Conservation (phyloP, 2,797 vertebrate species). For the Onychomys leucogaster region DNA sequence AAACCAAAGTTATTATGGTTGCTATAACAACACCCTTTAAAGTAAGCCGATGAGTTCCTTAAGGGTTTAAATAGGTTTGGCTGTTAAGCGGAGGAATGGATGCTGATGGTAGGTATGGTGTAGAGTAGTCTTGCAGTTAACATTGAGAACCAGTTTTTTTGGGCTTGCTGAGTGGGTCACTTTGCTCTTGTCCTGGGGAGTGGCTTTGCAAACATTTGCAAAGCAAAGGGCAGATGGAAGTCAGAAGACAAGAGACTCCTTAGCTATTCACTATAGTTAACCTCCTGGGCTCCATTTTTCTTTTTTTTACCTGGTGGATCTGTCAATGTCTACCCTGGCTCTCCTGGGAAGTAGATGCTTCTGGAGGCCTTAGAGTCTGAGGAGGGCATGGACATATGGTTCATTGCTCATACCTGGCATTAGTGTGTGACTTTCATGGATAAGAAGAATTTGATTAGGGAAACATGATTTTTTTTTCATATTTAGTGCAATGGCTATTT, state of each 20-base stretch:
- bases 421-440: neutral
- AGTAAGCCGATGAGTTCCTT: slow-evolving; percentile 60
- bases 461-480: neutral
- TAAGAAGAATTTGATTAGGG: neutral
- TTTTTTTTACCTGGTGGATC: neutral
- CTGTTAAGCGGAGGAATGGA: slow-evolving; percentile 60
- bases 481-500: neutral
- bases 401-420: neutral
- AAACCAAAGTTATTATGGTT: slow-evolving; percentile 71
- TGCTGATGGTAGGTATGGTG: neutral
- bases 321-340: neutral
- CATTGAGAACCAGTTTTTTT: slow-evolving; percentile 2
- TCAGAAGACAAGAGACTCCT: neutral
- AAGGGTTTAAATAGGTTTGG: slow-evolving; percentile 50
- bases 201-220: neutral
- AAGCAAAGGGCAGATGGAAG: slow-evolving; percentile 1
- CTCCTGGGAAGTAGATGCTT: neutral
- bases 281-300: neutral
- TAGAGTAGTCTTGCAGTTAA: neutral
- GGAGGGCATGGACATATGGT: neutral
- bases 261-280: neutral
- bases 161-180: neutral
- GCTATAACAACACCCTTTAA: slow-evolving; percentile 58
- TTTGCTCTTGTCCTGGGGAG: neutral
- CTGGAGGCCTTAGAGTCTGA: neutral